These are phyloP conservation scores for Hydrophis major DNA, from an alignment of 2,797 vertebrate genomes.

Conservation along the genomic window DNA sequence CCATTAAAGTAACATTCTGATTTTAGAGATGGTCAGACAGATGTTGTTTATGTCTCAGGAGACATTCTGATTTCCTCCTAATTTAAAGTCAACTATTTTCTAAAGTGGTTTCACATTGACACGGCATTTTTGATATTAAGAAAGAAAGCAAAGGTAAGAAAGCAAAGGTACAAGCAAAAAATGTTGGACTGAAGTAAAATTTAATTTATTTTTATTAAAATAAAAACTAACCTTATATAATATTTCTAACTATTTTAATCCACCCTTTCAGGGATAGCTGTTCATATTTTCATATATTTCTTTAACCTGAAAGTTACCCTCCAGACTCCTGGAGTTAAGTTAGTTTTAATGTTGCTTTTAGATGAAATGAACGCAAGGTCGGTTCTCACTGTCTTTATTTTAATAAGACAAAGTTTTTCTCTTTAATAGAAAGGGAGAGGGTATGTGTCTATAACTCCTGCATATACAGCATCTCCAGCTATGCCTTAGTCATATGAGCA, in stretches of 20 bases:
- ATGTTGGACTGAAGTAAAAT: neutral
- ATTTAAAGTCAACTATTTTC: neutral
- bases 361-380: neutral
- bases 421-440: neutral
- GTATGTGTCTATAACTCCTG: neutral
- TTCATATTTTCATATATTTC: neutral
- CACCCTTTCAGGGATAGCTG: neutral
- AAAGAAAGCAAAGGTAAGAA: neutral
- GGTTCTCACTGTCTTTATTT: neutral
- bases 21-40: neutral
- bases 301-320: neutral
- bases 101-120: neutral
- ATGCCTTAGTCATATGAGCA: neutral
- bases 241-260: neutral
- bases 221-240: neutral
- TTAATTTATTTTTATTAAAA: neutral
- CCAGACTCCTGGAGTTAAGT: neutral
- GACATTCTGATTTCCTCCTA: neutral
- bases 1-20: neutral
- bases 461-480: neutral
- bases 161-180: neutral
- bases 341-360: neutral
- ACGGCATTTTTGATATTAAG: neutral
- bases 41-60: neutral
- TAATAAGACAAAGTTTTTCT: neutral